Conservation (phyloP, 2,888 invertebrate genomes). For the Tuberolachnus salignus region DNA sequence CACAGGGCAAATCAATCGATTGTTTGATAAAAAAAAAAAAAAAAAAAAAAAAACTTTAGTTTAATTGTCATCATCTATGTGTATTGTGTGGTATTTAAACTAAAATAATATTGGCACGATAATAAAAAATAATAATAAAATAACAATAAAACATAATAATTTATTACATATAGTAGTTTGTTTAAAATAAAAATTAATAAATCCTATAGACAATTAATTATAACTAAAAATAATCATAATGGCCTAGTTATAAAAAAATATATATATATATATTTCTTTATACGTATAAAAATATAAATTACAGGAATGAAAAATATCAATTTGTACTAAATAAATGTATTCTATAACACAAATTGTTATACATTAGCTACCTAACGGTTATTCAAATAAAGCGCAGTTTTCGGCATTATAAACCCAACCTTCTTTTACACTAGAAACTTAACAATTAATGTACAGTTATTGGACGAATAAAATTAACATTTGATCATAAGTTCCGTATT, state of each 20-base stretch:
- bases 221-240: conserved; percentile 36
- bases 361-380: conserved; percentile 1
- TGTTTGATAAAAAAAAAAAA: too few species aligned
- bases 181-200: neutral
- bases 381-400: conserved; percentile 16
- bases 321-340: conserved; percentile 51
- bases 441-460: conserved; percentile 20
- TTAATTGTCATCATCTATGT: neutral
- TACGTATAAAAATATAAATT: conserved; percentile 16
- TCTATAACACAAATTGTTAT: conserved; percentile 21
- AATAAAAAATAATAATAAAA: neutral
- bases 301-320: conserved; percentile 37
- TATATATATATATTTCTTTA: too few species aligned
- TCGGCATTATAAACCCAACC: conserved; percentile 7
- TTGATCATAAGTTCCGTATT: conserved; percentile 41
- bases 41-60: too few species aligned
- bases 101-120: conserved; percentile 19
- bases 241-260: neutral
- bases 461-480: neutral
- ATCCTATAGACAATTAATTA: conserved; percentile 38
- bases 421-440: conserved; percentile 19
- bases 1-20: too few species aligned
- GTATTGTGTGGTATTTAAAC: neutral
- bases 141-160: conserved; percentile 13
- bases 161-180: too few species aligned